Evolutionary conservation across 2,113 vertebrate species (phyloP).

Genomic region (Aegotheles bennettii): DNA sequence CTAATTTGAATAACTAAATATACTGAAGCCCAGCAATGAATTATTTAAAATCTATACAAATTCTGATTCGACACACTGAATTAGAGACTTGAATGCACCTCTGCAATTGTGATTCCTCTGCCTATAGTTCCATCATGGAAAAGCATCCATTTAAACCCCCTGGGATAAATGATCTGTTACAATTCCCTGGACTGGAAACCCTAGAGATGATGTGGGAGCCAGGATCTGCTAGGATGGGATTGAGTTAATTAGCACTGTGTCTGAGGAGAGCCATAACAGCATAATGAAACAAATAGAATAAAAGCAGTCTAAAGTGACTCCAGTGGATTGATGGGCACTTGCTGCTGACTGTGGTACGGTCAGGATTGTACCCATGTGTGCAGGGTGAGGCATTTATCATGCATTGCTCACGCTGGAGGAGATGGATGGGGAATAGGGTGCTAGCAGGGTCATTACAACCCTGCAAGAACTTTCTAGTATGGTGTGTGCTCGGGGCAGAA

Average conservation of each 20-base stretch:
- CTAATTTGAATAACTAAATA: constrained; percentile 16
- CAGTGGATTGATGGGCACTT: not conserved
- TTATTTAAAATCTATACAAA: constrained; percentile 28
- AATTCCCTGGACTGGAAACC: constrained; percentile 23
- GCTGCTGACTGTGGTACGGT: not conserved
- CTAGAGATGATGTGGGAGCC: constrained; percentile 1
- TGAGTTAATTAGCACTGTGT: constrained; percentile 43
- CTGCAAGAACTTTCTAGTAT: not conserved
- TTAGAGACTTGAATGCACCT: not conserved
- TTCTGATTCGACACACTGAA: not conserved
- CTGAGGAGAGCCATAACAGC: not conserved
- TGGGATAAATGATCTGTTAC: constrained; percentile 1
- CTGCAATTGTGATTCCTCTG: not conserved
- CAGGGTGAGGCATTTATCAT: not conserved
- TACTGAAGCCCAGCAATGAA: not conserved
- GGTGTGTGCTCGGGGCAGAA: not conserved
- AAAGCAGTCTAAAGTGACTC: constrained; percentile 4
- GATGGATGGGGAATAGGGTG: not conserved
- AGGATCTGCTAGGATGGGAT: not conserved
- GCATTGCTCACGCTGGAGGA: not conserved
- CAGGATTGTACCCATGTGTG: not conserved
- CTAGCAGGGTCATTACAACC: not conserved
- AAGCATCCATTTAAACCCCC: not conserved
- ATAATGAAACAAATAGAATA: constrained; percentile 24
- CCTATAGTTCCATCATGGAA: not conserved